These are phyloP conservation scores for Elysia chlorotica DNA, from an alignment of 1,140 invertebrate species.

Conservation along the genomic window DNA sequence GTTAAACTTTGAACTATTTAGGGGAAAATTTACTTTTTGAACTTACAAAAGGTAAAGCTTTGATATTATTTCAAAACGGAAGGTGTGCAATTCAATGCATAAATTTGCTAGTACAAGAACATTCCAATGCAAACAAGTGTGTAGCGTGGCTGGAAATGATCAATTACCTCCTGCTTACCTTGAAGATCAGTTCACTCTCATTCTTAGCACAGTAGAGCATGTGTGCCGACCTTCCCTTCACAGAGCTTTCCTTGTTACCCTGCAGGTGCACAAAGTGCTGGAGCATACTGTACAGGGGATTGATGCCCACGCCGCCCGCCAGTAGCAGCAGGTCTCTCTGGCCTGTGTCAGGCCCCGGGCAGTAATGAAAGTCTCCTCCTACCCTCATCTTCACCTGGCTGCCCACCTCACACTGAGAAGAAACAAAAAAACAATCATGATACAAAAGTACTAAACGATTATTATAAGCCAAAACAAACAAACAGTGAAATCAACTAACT, in stretches of 20 bases:
- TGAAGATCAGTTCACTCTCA: slow-evolving; percentile 57
- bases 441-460: no score
- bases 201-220: slow-evolving; percentile 54
- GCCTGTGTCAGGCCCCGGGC: slow-evolving; percentile 22
- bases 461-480: no score
- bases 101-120: slow-evolving; percentile 22
- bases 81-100: no score
- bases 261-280: slow-evolving; percentile 45
- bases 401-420: slow-evolving; percentile 52
- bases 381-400: slow-evolving; percentile 44
- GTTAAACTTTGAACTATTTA: not conserved
- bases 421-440: no score
- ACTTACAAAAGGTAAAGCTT: not conserved
- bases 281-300: slow-evolving; percentile 59
- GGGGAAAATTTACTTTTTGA: not conserved
- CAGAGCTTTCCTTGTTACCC: not conserved
- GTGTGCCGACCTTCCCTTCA: slow-evolving; percentile 4
- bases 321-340: slow-evolving; percentile 53
- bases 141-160: not conserved
- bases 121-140: slow-evolving; percentile 7
- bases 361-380: slow-evolving; percentile 60
- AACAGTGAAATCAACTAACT: no score
- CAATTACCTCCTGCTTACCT: no score
- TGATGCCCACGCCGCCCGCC: slow-evolving; percentile 63
- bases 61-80: no score